These are phyloP conservation scores for Tursiops truncatus DNA, from an alignment of 2,113 vertebrate genomes.

Conservation along the genomic window DNA sequence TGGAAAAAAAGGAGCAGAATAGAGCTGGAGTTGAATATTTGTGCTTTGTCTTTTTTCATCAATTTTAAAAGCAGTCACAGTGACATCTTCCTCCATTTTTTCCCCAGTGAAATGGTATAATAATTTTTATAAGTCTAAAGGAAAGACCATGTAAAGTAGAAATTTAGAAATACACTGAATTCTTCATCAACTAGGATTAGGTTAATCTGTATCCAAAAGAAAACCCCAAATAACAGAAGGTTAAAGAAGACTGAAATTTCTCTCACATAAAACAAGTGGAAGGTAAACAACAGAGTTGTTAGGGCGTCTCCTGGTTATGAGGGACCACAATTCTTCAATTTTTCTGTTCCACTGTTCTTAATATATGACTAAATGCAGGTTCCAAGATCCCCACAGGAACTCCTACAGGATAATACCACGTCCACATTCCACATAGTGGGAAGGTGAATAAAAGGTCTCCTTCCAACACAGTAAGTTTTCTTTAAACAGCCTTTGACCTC, in stretches of 20 bases:
- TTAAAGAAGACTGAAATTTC: not conserved
- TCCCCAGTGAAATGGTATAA: not conserved
- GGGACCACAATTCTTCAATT: fast-evolving
- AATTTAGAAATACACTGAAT: not conserved
- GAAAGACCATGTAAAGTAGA: not conserved
- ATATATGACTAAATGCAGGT: not conserved
- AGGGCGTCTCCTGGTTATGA: not conserved
- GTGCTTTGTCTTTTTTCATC: not conserved
- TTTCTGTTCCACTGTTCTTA: not conserved
- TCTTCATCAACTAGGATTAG: not conserved
- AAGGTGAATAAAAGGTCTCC: not conserved
- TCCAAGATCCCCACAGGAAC: not conserved
- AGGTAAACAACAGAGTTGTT: not conserved
- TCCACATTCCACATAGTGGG: not conserved
- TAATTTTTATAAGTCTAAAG: not conserved
- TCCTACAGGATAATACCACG: not conserved
- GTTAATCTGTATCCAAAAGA: not conserved
- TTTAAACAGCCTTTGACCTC: not conserved
- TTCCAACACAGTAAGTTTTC: not conserved
- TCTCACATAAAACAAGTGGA: not conserved
- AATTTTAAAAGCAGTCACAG: not conserved
- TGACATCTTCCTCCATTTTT: not conserved
- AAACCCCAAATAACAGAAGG: not conserved
- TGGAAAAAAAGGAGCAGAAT: not conserved
- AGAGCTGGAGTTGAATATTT: not conserved